Percentiles rank a stretch among this genome's conserved stretches.
Evolutionary conservation across 1,140 invertebrate genomes (phyloP).

Genomic region (Heliothis virescens): DNA sequence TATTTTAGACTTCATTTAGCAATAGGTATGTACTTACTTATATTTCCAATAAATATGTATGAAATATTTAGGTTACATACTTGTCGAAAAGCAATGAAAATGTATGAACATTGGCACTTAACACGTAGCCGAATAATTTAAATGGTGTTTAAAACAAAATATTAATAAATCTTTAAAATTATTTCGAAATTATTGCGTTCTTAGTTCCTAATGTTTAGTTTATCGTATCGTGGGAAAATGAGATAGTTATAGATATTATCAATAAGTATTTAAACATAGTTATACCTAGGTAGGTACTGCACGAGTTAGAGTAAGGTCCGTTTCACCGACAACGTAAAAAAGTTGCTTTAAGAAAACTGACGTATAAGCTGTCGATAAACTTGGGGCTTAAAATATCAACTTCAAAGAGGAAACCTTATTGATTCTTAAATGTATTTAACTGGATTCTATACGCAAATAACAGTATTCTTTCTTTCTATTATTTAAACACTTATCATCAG

Average conservation of each 20-base stretch:
- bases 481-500: too few relatives aligned
- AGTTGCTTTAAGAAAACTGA: too few relatives aligned
- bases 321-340: too few relatives aligned
- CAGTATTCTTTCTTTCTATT: too few relatives aligned
- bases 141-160: background rate
- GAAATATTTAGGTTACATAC: background rate
- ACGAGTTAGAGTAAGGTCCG: too few relatives aligned
- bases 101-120: background rate
- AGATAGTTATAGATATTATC: background rate
- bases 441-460: too few relatives aligned
- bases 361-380: too few relatives aligned
- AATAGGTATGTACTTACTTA: background rate
- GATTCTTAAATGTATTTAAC: too few relatives aligned
- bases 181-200: background rate
- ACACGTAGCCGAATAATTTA: background rate
- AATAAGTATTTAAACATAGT: background rate
- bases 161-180: background rate
- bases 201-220: background rate
- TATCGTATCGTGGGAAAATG: constrained; percentile 25
- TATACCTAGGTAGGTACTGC: too few relatives aligned
- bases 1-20: background rate
- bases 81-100: background rate
- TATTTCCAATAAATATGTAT: background rate
- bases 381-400: too few relatives aligned
- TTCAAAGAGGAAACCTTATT: too few relatives aligned